Evolutionary conservation across 2,888 invertebrate species (phyloP), one percentile per base, ranked within the genome.

Genomic region (Uloborus plumipes): DNA sequence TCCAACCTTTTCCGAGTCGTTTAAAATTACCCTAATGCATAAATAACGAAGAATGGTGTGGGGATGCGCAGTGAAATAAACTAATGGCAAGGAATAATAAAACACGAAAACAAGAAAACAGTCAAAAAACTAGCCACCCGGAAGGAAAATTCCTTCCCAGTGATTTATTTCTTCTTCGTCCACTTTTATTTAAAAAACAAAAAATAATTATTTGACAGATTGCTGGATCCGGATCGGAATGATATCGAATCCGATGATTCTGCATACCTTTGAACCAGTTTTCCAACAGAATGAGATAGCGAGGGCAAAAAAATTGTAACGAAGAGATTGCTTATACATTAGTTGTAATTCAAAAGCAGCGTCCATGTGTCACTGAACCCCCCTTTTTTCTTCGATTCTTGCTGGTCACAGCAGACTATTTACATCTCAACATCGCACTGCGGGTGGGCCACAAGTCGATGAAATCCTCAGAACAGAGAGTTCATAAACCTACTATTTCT

Each of bases 191-290:
- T 4, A 26, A 26, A 26, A 26, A 26, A 26, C 2, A 26, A 26
- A 26, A 26, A 26, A 26, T 4, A 26, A 26, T 4, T 39, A 39
- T 39, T 39, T 39, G 39, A 39, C 7, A 67, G 47, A 20, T 70
- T 70, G 58, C 59, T 70, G 51, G 53, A 16, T 61, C 18, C 9
- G 14, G 61, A 61, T 72, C 31, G 18, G 26, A 50, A 61, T 58
- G 55, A 51, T 66, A 55, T 58, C 53, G 49, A 49, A 58, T 58
- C 22, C 49, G 31, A n/a, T 58, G 18, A 26, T 73, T 51, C 39
- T n/a, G 64, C 73, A 73, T 73, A 64, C 64, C 73, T 51, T 39
- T 31, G 73, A 73, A 73, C 73, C 73, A 73, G 73, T 73, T 73
- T 64, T 47, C 18, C 18, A 64, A 50, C 53, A n/a, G 18, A 39